phyloP scores from a whole-genome alignment of 2,888 invertebrate species.

The Platycnemis pennipes region DNA sequence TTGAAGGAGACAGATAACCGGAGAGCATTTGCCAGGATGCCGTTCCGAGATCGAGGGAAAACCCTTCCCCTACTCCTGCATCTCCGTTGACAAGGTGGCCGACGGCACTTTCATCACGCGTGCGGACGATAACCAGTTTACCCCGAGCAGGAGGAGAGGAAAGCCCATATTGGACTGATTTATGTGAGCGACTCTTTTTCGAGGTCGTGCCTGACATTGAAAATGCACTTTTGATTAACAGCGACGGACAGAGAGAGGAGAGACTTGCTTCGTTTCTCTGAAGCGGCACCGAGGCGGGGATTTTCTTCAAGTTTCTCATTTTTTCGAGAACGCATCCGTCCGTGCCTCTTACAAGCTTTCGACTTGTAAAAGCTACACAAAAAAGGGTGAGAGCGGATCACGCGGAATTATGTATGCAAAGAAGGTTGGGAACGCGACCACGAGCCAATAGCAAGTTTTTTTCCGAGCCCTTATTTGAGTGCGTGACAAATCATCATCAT shows the following conservation, averaged over 20 bases:
- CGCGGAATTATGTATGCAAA: not conserved
- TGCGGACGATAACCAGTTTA: not conserved
- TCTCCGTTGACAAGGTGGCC: not conserved
- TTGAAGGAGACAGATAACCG: not conserved
- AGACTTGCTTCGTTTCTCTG: not conserved
- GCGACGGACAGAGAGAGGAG: not conserved
- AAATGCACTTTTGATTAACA: constrained; percentile 20
- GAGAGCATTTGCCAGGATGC: not conserved
- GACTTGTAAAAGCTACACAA: not conserved
- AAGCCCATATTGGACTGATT: constrained; percentile 29
- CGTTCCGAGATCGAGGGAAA: not conserved
- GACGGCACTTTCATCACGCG: constrained; percentile 17
- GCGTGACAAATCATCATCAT: no score
- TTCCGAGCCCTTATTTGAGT: not conserved
- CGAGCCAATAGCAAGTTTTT: not conserved
- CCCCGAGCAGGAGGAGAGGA: not conserved
- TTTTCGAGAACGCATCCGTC: not conserved
- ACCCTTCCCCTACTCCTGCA: not conserved
- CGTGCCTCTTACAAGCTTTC: not conserved
- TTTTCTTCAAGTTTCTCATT: not conserved
- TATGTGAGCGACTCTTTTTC: constrained; percentile 19
- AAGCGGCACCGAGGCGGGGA: not conserved
- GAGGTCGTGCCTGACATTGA: not conserved
- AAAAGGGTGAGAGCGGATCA: not conserved
- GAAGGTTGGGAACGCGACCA: not conserved